phyloP scores from a whole-genome alignment of 1,140 invertebrate species.

The Leucophenga varia region DNA sequence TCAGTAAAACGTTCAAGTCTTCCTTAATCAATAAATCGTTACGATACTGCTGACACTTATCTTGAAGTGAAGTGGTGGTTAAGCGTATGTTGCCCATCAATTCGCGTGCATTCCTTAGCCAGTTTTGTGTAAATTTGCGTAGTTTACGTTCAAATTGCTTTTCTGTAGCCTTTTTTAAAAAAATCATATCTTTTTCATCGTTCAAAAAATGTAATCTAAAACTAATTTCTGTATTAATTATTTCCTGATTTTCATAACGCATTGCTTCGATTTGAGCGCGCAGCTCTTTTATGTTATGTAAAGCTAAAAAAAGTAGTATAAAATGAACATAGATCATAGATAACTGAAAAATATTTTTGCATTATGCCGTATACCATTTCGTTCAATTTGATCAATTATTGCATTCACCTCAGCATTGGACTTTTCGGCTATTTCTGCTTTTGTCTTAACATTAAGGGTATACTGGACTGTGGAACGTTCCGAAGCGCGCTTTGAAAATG shows the following conservation, averaged over 20 bases:
- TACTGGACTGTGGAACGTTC: constrained; percentile 12
- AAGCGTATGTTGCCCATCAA: constrained; percentile 47
- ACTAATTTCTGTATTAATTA: constrained; percentile 44
- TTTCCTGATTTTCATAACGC: constrained; percentile 36
- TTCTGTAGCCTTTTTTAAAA: constrained; percentile 38
- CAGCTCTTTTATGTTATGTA: constrained; percentile 38
- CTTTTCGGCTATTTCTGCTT: constrained; percentile 48
- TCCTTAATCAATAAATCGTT: constrained; percentile 43
- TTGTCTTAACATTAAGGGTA: constrained; percentile 41
- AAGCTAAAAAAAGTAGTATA: constrained; percentile 16
- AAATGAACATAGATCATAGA: background rate
- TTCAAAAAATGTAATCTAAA: constrained; percentile 44
- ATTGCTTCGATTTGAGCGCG: constrained; percentile 47
- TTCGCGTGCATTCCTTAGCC: constrained; percentile 45
- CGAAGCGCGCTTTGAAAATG: constrained; percentile 9
- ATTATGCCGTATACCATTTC: constrained; percentile 25
- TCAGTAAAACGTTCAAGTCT: constrained; percentile 56
- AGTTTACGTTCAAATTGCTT: constrained; percentile 45
- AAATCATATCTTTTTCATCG: constrained; percentile 33
- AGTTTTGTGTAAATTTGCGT: constrained; percentile 48
- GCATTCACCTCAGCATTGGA: constrained; percentile 36
- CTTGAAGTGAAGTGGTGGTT: constrained; percentile 41
- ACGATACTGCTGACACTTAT: constrained; percentile 43
- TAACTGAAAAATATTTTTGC: background rate
- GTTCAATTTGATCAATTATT: constrained; percentile 36